A percentile compares a stretch with the other conserved stretches of the same genome.
Conservation (phyloP, 2,797 vertebrate species). For the Onychomys arenicola region DNA sequence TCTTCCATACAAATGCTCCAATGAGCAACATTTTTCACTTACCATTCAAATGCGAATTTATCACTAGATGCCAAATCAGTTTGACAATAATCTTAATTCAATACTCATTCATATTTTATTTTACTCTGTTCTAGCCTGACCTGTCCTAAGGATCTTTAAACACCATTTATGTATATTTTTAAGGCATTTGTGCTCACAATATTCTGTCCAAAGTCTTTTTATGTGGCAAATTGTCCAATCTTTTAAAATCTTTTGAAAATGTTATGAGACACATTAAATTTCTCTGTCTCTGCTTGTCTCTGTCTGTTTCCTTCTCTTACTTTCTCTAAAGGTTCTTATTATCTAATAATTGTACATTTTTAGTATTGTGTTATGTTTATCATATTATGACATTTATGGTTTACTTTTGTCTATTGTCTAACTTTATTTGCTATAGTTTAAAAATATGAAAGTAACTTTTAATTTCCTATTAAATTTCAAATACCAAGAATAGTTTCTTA, state of each 20-base stretch:
- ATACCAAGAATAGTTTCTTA: neutral
- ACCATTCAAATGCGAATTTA: neutral
- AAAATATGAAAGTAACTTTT: neutral
- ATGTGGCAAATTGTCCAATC: neutral
- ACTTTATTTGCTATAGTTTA: neutral
- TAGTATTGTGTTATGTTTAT: neutral
- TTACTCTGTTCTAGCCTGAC: neutral
- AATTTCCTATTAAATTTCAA: neutral
- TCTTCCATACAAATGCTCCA: neutral
- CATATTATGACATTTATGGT: neutral
- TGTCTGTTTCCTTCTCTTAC: neutral
- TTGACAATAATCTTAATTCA: constrained; percentile 12
- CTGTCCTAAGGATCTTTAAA: neutral
- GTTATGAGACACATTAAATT: neutral
- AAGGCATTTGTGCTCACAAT: neutral
- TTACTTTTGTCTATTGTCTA: neutral
- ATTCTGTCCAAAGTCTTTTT: neutral
- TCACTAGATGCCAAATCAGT: neutral
- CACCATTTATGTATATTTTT: neutral
- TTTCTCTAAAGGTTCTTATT: neutral
- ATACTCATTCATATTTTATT: neutral
- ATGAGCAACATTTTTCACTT: neutral
- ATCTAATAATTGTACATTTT: neutral
- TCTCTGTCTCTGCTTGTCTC: neutral
- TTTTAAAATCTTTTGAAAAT: neutral